Evolutionary conservation across 2,113 vertebrate genomes (phyloP).

Genomic region (Synchiropus splendidus): DNA sequence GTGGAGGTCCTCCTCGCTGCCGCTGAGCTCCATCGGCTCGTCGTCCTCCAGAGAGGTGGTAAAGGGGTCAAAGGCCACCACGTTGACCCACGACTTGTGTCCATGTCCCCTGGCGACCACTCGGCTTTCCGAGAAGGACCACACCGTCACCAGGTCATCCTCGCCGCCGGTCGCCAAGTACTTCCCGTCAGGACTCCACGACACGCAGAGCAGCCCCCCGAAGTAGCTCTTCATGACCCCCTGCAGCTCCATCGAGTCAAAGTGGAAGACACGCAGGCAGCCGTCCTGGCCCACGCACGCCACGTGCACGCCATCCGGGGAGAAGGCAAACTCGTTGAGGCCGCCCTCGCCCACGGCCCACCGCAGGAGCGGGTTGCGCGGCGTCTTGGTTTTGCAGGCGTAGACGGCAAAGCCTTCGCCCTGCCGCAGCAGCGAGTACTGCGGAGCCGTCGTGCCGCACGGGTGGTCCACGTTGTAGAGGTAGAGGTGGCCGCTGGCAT

Average conservation of each 20-base stretch:
- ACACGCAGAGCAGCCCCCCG: conserved; percentile 83
- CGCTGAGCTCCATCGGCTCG: conserved; percentile 62
- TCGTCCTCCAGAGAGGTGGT: conserved; percentile 74
- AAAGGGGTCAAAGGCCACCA: conserved; percentile 86
- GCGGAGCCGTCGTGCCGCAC: conserved; percentile 67
- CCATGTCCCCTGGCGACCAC: conserved; percentile 84
- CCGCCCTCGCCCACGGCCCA: conserved; percentile 83
- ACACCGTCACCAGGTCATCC: conserved; percentile 86
- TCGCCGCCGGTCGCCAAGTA: conserved; percentile 85
- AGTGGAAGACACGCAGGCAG: conserved; percentile 82
- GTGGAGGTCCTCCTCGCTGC: conserved; percentile 68
- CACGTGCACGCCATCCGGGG: conserved; percentile 79
- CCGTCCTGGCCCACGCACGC: conserved; percentile 90
- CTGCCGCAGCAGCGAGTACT: conserved; percentile 79
- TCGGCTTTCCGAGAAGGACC: conserved; percentile 80
- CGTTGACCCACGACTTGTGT: conserved; percentile 92
- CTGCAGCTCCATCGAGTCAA: conserved; percentile 84
- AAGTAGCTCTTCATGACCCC: conserved; percentile 93
- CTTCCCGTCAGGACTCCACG: conserved; percentile 87
- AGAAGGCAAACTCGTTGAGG: conserved; percentile 88
- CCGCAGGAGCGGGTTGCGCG: conserved; percentile 79
- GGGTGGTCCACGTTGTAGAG: conserved; percentile 82
- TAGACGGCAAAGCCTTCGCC: conserved; percentile 86
- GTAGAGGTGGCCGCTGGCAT: conserved; percentile 88
- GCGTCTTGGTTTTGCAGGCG: conserved; percentile 79